Evolutionary conservation across 92 coral and sea anemone genomes (phyloP).

Genomic region (Blastomussa wellsi): DNA sequence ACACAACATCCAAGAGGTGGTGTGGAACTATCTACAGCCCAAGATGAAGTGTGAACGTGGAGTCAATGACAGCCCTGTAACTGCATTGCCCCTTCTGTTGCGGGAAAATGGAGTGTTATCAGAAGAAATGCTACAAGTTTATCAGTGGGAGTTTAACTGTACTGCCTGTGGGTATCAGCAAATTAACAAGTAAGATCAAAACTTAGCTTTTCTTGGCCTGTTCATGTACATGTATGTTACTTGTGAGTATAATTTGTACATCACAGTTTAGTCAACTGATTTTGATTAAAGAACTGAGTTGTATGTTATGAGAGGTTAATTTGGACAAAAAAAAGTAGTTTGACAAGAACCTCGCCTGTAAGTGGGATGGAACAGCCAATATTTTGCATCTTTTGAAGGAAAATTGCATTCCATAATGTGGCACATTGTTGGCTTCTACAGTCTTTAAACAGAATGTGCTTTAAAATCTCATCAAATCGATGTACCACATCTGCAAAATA

Average conservation of each 20-base stretch:
- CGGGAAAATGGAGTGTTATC: conserved; percentile 53
- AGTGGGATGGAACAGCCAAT: too few species aligned
- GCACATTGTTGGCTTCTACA: too few species aligned
- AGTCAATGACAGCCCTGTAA: conserved; percentile 87
- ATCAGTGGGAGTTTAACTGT: conserved; percentile 82
- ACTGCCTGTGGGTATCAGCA: conserved; percentile 75
- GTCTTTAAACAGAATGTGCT: too few species aligned
- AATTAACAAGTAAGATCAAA: conserved; percentile 67
- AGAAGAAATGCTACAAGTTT: conserved; percentile 69
- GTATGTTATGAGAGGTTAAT: too few species aligned
- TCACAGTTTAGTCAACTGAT: too few species aligned
- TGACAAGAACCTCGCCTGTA: too few species aligned
- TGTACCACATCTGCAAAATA: too few species aligned
- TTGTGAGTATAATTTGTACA: background rate
- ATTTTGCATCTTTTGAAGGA: too few species aligned
- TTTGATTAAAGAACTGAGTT: too few species aligned
- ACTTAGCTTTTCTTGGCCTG: background rate
- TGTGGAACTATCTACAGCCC: conserved; percentile 79
- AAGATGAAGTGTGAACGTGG: conserved; percentile 87
- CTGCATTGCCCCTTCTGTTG: conserved; percentile 76
- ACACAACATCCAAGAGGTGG: conserved; percentile 47
- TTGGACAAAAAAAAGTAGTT: too few species aligned
- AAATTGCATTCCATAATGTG: too few species aligned
- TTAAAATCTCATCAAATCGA: too few species aligned
- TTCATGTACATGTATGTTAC: background rate